Conservation (phyloP, 2,113 vertebrate genomes). For the Cebidichthys violaceus region DNA sequence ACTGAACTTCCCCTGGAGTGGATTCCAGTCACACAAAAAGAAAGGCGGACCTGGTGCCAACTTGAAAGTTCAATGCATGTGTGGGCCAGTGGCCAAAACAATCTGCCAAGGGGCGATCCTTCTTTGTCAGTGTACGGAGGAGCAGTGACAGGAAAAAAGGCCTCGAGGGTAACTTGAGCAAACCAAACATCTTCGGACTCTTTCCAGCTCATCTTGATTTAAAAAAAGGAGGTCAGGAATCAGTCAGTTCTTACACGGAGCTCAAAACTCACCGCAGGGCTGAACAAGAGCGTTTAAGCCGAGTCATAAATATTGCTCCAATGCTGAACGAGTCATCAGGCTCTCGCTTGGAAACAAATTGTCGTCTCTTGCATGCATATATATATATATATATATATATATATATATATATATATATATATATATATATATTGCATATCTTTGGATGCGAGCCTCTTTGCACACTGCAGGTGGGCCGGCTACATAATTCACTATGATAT, state of each 20-base stretch:
- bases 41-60: constrained; percentile 37
- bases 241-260: constrained; percentile 20
- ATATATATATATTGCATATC: not conserved
- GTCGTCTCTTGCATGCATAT: not conserved
- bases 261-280: constrained; percentile 5
- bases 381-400: no score
- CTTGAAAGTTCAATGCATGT: constrained; percentile 56
- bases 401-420: not conserved
- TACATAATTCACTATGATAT: constrained; percentile 10
- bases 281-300: not conserved
- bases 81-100: constrained; percentile 66
- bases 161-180: constrained; percentile 58
- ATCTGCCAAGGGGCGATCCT: constrained; percentile 51
- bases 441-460: not conserved
- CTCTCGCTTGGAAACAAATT: constrained; percentile 4
- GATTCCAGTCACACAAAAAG: constrained; percentile 42
- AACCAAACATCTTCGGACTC: constrained; percentile 57
- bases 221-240: constrained; percentile 15
- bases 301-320: not conserved
- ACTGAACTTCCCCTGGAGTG: constrained; percentile 18
- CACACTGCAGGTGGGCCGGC: not conserved
- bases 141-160: constrained; percentile 61
- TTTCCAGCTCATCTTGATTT: constrained; percentile 64
- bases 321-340: not conserved
- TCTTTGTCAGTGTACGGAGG: constrained; percentile 59